A percentile compares a stretch with the other conserved stretches of the same genome.
phyloP scores from a whole-genome alignment of 2,797 vertebrate species.

The Hephaestus fuliginosus region DNA sequence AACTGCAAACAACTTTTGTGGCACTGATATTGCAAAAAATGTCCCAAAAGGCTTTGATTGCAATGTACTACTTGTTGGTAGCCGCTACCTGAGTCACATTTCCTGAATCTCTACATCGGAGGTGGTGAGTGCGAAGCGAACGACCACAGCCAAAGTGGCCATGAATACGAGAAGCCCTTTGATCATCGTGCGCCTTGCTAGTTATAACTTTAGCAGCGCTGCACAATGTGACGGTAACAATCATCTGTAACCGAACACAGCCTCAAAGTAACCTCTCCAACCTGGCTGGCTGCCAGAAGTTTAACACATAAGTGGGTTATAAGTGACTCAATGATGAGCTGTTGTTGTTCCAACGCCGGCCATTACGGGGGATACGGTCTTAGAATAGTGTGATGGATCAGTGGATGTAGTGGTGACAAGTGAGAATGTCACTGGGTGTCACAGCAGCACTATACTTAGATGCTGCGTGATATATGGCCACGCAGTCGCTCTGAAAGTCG shows the following conservation, averaged over 20 bases:
- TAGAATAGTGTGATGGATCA: constrained; percentile 69
- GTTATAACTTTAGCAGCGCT: background rate
- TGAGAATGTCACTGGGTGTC: constrained; percentile 56
- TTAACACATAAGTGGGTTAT: constrained; percentile 37
- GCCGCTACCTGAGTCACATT: background rate
- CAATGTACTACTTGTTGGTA: background rate
- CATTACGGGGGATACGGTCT: constrained; percentile 35
- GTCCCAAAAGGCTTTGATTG: too few relatives aligned
- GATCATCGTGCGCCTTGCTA: background rate
- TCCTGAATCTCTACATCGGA: background rate
- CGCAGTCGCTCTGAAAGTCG: constrained; percentile 7
- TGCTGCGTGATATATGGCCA: constrained; percentile 31
- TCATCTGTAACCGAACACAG: constrained; percentile 1
- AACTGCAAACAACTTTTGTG: too few relatives aligned
- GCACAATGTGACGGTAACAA: background rate
- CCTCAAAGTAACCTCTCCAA: constrained; percentile 8
- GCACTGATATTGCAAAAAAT: too few relatives aligned
- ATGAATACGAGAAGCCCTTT: background rate
- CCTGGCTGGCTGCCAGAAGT: constrained; percentile 12
- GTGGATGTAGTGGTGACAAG: constrained; percentile 63
- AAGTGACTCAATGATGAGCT: constrained; percentile 22
- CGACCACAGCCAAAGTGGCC: background rate
- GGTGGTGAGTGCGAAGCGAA: background rate
- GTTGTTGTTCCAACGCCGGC: constrained; percentile 17
- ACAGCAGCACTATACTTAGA: constrained; percentile 60